phyloP scores from a whole-genome alignment of 2,888 invertebrate genomes.

The Drosophila histrio region DNA sequence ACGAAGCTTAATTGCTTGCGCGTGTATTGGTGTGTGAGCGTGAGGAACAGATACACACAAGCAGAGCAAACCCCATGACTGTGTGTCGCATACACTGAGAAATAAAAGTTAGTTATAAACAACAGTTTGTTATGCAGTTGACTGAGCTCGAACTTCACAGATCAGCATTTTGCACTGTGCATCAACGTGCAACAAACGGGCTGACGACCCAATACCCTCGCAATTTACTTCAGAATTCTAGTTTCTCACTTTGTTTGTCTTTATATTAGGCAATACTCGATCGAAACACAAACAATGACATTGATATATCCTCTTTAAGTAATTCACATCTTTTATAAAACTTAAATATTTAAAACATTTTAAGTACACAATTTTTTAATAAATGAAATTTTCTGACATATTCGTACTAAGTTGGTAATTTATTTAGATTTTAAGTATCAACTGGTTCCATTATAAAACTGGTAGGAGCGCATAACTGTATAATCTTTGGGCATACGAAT shows the following conservation, averaged over 20 bases:
- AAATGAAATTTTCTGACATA: neutral
- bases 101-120: conserved; percentile 7
- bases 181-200: neutral
- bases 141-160: neutral
- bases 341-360: neutral
- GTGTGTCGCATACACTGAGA: conserved; percentile 38
- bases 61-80: conserved; percentile 39
- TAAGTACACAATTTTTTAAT: neutral
- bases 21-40: conserved; percentile 70
- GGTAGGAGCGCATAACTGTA: conserved; percentile 33
- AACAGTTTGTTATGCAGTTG: neutral
- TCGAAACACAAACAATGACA: no score
- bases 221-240: neutral
- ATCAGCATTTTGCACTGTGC: conserved; percentile 11
- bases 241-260: neutral
- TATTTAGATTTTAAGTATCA: conserved; percentile 46
- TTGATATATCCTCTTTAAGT: neutral
- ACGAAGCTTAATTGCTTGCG: conserved; percentile 83
- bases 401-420: conserved; percentile 35
- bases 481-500: conserved; percentile 57
- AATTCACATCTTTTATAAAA: neutral
- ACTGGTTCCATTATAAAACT: conserved; percentile 38
- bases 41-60: conserved; percentile 23
- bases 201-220: neutral
- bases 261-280: neutral